Base-by-base conservation (phyloP, 2,797 vertebrate genomes). In the Crenuchus spilurus region DNA sequence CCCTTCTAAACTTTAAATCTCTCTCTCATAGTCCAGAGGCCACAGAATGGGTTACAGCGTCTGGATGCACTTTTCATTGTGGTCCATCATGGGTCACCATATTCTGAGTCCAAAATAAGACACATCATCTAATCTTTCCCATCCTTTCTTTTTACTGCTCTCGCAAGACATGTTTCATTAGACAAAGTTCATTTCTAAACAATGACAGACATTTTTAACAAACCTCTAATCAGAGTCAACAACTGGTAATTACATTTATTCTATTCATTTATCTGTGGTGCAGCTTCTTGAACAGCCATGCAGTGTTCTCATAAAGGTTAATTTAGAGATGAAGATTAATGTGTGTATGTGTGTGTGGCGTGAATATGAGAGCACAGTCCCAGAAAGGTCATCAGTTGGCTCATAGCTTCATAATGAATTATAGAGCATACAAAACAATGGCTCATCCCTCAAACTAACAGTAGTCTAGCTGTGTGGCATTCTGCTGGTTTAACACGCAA, bases 251-350 rank as follows among this genome's bases (percentile, higher is more conserved):
- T 79, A 73, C 72, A 70, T 77, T 74, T 69, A 76, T 76, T 76
- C 66, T 71, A 82, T 79, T 74, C 51, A 79, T 79, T 71, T 79
- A 76, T 67, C 35, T 64, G 65, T 48, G 51, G 65, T 70, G 70
- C 61, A 57, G 80, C 54, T 61, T 69, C 66, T 73, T 73, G 80
- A 70, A 44, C 31, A 67, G 46, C 52, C 62, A 73, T 60, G 66
- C 66, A 42, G 55, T 72, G 71, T 76, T 76, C 68, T 68, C 72
- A 79, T 68, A 76, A 77, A 77, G 74, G 77, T 76, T 82, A 51
- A 77, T 82, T 79, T 79, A 63, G 71, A 75, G 30, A 73, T 69
- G 78, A 76, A 75, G 78, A 80, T 80, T 69, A 77, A 71, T 79
- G 74, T 22, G 31, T 66, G 46, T 55, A 62, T 79, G 61, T 68